These are phyloP conservation scores for Macropus fuliginosus DNA, from an alignment of 2,797 vertebrate species.

Conservation along the genomic window DNA sequence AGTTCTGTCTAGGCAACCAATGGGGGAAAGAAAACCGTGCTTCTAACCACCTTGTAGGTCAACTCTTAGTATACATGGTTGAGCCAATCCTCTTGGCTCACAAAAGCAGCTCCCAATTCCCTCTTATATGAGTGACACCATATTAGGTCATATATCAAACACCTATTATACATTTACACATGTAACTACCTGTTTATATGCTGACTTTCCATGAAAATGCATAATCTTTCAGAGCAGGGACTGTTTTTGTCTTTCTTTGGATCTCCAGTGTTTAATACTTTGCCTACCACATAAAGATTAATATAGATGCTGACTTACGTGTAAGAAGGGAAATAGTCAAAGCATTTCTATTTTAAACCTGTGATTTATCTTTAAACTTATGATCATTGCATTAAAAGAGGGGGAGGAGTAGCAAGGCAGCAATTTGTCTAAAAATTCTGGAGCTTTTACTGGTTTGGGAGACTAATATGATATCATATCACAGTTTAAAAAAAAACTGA, in stretches of 20 bases:
- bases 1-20: background rate
- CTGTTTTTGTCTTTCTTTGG: background rate
- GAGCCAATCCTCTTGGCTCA: background rate
- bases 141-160: background rate
- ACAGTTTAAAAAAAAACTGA: background rate
- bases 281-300: background rate
- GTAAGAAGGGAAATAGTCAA: background rate
- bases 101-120: background rate
- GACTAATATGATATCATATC: background rate
- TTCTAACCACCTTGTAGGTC: background rate
- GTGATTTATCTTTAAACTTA: background rate
- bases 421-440: background rate
- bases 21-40: background rate
- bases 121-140: background rate
- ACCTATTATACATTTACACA: background rate
- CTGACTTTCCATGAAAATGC: background rate
- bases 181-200: background rate
- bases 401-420: background rate
- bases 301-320: background rate
- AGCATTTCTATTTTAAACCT: background rate
- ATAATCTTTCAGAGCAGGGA: background rate
- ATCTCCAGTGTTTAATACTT: background rate
- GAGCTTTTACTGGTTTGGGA: background rate
- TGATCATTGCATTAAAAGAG: too few species aligned
- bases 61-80: background rate